These are phyloP conservation scores for Agrotis ipsilon DNA, from an alignment of 2,888 invertebrate species.

Conservation along the genomic window DNA sequence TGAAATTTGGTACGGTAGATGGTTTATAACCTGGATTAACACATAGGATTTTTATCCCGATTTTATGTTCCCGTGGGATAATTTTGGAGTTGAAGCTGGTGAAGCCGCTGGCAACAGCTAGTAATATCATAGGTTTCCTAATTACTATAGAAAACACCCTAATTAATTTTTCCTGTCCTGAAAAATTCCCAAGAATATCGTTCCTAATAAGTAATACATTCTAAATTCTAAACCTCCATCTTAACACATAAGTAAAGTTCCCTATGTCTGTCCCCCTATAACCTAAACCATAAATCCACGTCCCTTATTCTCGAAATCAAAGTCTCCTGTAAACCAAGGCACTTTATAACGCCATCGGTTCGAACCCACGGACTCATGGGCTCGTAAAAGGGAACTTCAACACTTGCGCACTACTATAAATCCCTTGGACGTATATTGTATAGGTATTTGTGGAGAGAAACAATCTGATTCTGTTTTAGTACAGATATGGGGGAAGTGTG, in stretches of 20 bases:
- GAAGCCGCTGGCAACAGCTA: no score
- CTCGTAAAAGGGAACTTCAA: conserved; percentile 68
- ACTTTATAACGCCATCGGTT: conserved; percentile 58
- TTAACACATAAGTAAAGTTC: background rate
- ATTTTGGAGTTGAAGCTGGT: no score
- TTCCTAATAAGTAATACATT: no score
- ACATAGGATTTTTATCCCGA: no score
- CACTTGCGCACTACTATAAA: conserved; percentile 66
- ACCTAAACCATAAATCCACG: conserved; percentile 15
- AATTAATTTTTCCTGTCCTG: no score
- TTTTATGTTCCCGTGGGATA: no score
- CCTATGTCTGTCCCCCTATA: background rate
- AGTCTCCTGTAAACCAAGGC: conserved; percentile 37
- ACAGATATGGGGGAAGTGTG: conserved; percentile 14
- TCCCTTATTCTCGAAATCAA: conserved; percentile 52
- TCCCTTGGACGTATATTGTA: conserved; percentile 62
- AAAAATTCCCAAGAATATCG: no score
- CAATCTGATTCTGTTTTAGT: conserved; percentile 30
- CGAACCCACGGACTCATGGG: conserved; percentile 57
- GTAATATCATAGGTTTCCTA: no score
- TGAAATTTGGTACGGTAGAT: no score
- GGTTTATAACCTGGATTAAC: no score
- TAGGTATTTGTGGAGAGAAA: conserved; percentile 8
- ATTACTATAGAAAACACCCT: no score
- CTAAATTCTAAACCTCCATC: background rate